Evolutionary conservation across 2,113 vertebrate species (phyloP).

Genomic region (Sceloporus undulatus): DNA sequence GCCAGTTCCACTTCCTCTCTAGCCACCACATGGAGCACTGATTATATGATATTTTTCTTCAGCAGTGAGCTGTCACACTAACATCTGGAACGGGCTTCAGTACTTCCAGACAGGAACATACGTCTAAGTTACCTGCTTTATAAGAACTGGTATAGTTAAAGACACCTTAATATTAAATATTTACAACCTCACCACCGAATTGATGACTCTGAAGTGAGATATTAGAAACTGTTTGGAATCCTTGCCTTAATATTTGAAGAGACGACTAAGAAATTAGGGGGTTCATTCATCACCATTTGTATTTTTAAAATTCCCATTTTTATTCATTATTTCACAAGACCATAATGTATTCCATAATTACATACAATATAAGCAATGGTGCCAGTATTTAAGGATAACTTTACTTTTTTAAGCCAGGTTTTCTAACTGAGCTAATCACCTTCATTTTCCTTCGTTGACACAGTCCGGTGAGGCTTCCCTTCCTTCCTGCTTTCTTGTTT

Average conservation of each 20-base stretch:
- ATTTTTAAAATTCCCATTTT: neutral
- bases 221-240: neutral
- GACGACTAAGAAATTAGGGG: too few species aligned
- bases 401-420: conserved; percentile 5
- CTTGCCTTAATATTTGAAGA: too few species aligned
- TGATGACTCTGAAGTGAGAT: neutral
- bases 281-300: neutral
- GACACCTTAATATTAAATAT: neutral
- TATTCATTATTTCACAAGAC: neutral
- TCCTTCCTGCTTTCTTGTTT: conserved; percentile 53
- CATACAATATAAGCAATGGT: conserved; percentile 31
- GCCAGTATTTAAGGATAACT: conserved; percentile 26
- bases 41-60: neutral
- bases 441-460: conserved; percentile 77
- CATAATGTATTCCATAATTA: neutral
- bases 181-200: neutral
- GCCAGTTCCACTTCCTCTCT: neutral
- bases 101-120: neutral
- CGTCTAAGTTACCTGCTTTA: neutral
- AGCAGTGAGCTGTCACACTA: too few species aligned
- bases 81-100: neutral
- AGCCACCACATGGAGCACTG: neutral
- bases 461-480: conserved; percentile 41
- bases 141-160: too few species aligned
- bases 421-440: conserved; percentile 72